phyloP scores from a whole-genome alignment of 92 coral and sea anemone genomes.

The Montipora capitata region DNA sequence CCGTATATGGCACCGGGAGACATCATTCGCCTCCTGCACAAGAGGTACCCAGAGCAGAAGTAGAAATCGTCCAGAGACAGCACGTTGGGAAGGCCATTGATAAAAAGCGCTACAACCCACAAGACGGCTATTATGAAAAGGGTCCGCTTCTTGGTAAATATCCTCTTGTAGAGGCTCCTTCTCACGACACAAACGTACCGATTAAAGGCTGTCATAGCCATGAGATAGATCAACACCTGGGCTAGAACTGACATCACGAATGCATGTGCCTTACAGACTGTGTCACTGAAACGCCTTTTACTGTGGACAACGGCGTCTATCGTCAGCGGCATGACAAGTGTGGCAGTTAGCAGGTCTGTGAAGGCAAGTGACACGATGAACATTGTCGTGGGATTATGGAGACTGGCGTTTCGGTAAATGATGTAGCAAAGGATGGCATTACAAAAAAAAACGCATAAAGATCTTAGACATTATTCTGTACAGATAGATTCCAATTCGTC shows the following conservation, averaged over 20 bases:
- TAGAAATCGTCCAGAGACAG: constrained; percentile 56
- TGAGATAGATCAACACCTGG: constrained; percentile 48
- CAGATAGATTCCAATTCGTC: too few relatives aligned
- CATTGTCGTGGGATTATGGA: constrained; percentile 39
- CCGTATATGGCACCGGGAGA: constrained; percentile 46
- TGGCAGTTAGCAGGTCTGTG: constrained; percentile 51
- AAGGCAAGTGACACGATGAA: constrained; percentile 41
- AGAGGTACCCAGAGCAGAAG: constrained; percentile 57
- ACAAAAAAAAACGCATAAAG: too few relatives aligned
- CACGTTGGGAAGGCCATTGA: constrained; percentile 46
- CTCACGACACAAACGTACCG: constrained; percentile 48
- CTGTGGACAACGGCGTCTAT: constrained; percentile 45
- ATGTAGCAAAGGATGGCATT: constrained; percentile 47
- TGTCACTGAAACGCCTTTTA: constrained; percentile 40
- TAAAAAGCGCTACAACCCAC: constrained; percentile 27
- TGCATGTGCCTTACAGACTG: constrained; percentile 50
- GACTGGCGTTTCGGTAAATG: constrained; percentile 38
- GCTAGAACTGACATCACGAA: constrained; percentile 46
- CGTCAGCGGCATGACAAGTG: constrained; percentile 45
- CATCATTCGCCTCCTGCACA: constrained; percentile 62
- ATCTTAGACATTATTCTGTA: too few relatives aligned
- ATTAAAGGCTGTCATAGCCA: constrained; percentile 59
- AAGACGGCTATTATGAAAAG: constrained; percentile 11
- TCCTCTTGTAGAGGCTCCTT: constrained; percentile 25
- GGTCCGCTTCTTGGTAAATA: constrained; percentile 43